These are phyloP conservation scores for Dufourea novaeangliae DNA, from an alignment of 1,140 invertebrate species.

Conservation along the genomic window DNA sequence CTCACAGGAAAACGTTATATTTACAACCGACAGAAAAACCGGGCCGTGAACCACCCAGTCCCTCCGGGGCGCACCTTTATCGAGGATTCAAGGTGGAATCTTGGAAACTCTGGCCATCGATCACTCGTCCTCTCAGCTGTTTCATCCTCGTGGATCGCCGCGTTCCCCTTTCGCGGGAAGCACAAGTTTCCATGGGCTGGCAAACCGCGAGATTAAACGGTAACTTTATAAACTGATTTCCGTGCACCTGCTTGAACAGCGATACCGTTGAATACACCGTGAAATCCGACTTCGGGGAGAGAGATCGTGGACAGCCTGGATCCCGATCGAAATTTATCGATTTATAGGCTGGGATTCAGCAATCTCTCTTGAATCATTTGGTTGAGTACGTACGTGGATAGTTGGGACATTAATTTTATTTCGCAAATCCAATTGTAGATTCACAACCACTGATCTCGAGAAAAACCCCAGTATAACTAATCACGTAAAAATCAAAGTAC, in stretches of 20 bases:
- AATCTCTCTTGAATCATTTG: background rate
- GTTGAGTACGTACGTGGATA: too few species aligned
- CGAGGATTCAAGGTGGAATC: slow-evolving; percentile 3
- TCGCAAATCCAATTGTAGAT: too few species aligned
- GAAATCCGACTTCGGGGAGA: background rate
- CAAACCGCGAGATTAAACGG: background rate
- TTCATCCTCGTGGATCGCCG: background rate
- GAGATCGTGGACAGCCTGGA: background rate
- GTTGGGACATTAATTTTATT: too few species aligned
- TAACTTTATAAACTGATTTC: slow-evolving; percentile 1
- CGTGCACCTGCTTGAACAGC: background rate
- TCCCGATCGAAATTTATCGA: background rate
- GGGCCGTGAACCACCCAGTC: background rate
- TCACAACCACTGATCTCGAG: too few species aligned
- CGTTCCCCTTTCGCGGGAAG: too few species aligned
- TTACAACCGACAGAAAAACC: background rate
- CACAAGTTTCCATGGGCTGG: background rate
- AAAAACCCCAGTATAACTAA: too few species aligned
- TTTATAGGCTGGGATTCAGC: background rate
- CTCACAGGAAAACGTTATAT: background rate
- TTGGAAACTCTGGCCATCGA: slow-evolving; percentile 1
- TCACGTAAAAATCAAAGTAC: too few species aligned
- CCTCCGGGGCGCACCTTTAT: background rate
- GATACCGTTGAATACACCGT: background rate
- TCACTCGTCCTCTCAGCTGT: slow-evolving; percentile 3